Base-by-base conservation (phyloP, 2,113 vertebrate genomes). In the Zapus hudsonius region DNA sequence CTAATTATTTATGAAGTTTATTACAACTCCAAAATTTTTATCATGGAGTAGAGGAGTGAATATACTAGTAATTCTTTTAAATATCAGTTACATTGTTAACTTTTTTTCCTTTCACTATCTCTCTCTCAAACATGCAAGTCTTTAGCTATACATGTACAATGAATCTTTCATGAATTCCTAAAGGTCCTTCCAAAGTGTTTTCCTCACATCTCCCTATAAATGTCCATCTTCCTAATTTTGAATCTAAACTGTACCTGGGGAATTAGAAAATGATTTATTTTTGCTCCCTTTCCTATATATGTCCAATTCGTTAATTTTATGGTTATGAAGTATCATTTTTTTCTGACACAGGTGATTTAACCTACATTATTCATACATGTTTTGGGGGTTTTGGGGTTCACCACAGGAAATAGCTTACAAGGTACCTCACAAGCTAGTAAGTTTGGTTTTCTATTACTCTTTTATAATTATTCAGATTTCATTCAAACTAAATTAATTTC, bases 251-350 rank as follows among this genome's bases (percentile, higher is more conserved):
- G 64, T 67, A 76, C 31, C 79, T n/a, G 70, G 80, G 44, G 44
- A 89, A 75, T 95, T 92, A 36, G 33, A 76, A 36, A 55, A 33
- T 86, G 36, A 94, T 87, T 89, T 84, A 75, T 75, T 86, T 93
- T 89, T 87, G 44, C 17, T 74, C 36, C 75, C 16, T 73, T 76
- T 86, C 64, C 70, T 79, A 70, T 89, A 86, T 75, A 92, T 79
- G 79, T 72, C 67, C 42, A 47, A 81, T 90, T 82, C 79, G 52
- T 95, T 94, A 82, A 95, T 84, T 96, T 96, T 84, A 90, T 92
- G 55, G 87, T 61, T 96, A 94, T 61, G 73, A 87, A 91, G n/a
- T 64, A 83, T 80, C 38, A 72, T 11, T 84, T 84, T 44, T 70
- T 84, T 79, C 57, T 90, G 67, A 89, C 84, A 95, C 11, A 88